Evolutionary conservation across 2,797 vertebrate genomes (phyloP).

Genomic region (Threskiornis aethiopicus): DNA sequence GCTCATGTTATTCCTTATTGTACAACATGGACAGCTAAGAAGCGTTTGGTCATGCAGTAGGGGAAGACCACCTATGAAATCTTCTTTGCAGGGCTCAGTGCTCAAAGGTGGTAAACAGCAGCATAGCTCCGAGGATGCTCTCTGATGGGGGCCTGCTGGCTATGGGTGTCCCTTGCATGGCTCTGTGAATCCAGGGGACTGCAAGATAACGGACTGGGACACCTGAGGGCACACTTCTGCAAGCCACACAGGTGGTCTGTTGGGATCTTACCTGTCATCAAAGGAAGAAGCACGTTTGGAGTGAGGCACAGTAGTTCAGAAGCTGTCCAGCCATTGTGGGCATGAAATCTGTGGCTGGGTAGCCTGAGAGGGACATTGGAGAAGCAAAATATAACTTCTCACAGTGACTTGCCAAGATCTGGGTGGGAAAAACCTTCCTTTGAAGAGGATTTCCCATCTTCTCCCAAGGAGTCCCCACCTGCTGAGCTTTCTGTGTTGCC

Average conservation of each 20-base stretch:
- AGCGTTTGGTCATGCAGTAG: background rate
- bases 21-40: background rate
- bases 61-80: background rate
- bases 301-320: background rate
- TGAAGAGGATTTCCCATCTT: background rate
- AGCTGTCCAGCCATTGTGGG: background rate
- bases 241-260: background rate
- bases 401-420: background rate
- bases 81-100: background rate
- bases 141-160: background rate
- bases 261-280: background rate
- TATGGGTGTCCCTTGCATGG: background rate
- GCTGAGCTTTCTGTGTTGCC: background rate
- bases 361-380: background rate
- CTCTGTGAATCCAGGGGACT: background rate
- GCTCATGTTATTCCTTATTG: background rate
- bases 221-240: background rate
- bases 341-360: background rate
- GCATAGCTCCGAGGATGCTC: background rate
- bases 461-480: background rate
- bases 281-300: background rate
- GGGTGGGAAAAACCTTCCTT: background rate
- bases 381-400: background rate
- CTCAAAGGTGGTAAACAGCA: background rate
- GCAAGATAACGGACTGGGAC: background rate